phyloP scores from a whole-genome alignment of 2,113 vertebrate genomes.

The Esox niger region DNA sequence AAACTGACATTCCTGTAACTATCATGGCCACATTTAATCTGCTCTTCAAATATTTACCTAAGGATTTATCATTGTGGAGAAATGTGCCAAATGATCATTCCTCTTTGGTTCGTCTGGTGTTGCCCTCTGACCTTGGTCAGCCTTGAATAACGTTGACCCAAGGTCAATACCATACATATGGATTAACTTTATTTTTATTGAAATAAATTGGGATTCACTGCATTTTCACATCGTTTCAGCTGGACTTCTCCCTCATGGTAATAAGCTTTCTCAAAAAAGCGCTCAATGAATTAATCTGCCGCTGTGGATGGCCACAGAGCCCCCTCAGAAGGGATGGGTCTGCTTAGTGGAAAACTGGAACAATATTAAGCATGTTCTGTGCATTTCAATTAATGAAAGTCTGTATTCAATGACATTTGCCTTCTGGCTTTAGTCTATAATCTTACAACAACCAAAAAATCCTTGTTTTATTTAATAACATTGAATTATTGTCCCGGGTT shows the following conservation, averaged over 20 bases:
- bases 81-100: neutral
- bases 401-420: neutral
- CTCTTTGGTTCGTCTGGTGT: neutral
- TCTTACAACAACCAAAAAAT: neutral
- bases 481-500: neutral
- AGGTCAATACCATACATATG: constrained; percentile 11
- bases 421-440: constrained; percentile 7
- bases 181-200: constrained; percentile 5
- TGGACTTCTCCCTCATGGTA: constrained; percentile 1
- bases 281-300: constrained; percentile 8
- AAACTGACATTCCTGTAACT: neutral
- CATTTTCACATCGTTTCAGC: neutral
- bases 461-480: constrained; percentile 2
- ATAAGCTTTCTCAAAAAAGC: constrained; percentile 15
- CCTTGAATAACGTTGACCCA: constrained; percentile 17
- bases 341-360: neutral
- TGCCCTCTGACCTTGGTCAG: constrained; percentile 3
- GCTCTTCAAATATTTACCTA: neutral
- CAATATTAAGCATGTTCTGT: constrained; percentile 1
- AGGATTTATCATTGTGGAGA: neutral
- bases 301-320: neutral
- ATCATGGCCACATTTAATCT: neutral
- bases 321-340: neutral
- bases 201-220: constrained; percentile 12
- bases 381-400: neutral